Evolutionary conservation across 2,113 vertebrate genomes (phyloP), one percentile per base, ranked within the genome.

Genomic region (Corynorhinus townsendii): DNA sequence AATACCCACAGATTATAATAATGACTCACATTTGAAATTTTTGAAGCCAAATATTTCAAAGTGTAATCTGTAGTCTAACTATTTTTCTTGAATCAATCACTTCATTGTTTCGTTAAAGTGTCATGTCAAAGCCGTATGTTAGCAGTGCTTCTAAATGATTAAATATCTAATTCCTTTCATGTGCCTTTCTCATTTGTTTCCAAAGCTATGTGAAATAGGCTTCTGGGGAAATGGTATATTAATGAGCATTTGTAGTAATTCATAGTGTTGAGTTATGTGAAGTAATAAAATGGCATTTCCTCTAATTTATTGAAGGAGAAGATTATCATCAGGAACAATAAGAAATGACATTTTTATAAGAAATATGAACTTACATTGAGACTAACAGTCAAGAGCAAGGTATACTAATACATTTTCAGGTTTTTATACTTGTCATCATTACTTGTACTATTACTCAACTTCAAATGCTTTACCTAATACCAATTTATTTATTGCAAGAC

Each of bases 171-270:
- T 92, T 92, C 33, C 0, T 82, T 62, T 86, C 22, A 11, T 83
- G 56, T 88, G 33, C 54, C 68, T 92, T 96, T 90, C 62, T 76
- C 95, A 96, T 93, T 95, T 97, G 54, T 93, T 97, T 95, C 62
- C 86, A 86, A 92, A 96, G 22, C n/a, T 90, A 62, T 64, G 22
- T 82, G 94, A 95, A 90, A 89, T 22, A 90, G 71, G 43, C 75
- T 97, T 91, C 87, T 43, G 47, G 69, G 43, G 30, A 95, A 95
- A 93, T 30, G 4, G 15, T 52, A 71, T 87, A 95, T 82, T 94
- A 93, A 93, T 72, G 82, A 73, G 38, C 43, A 90, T 94, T 91
- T 87, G 33, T 43, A 94, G 88, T 40, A 90, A 94, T 90, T 92
- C 73, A 92, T 66, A 88, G 6, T 72, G 35, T 49, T 93, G 89